Evolutionary conservation across 2,888 invertebrate genomes (phyloP).

Genomic region (Acronicta aceris): DNA sequence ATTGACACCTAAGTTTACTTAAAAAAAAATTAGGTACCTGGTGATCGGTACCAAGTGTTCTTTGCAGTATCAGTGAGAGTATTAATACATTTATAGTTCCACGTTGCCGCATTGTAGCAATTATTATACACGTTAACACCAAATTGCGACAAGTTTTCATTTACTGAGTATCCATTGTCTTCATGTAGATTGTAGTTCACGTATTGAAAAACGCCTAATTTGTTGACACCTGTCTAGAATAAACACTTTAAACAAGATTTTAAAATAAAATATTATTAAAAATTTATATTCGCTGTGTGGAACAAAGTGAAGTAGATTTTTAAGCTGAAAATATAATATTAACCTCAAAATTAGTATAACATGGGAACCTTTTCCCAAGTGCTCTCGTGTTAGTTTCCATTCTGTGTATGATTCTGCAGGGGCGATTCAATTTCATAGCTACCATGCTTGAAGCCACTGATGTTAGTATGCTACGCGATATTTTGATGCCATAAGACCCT

Average conservation of each 20-base stretch:
- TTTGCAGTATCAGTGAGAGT: slow-evolving; percentile 70
- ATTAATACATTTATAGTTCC: slow-evolving; percentile 66
- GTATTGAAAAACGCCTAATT: slow-evolving; percentile 84
- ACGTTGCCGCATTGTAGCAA: slow-evolving; percentile 64
- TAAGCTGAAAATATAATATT: neutral
- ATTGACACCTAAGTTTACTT: too few relatives aligned
- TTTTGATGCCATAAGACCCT: slow-evolving; percentile 93
- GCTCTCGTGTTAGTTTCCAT: slow-evolving; percentile 77
- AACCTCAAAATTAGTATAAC: slow-evolving; percentile 55
- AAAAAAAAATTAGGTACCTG: slow-evolving; percentile 58
- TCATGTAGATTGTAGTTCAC: slow-evolving; percentile 81
- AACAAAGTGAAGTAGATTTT: too few relatives aligned
- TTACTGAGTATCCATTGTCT: slow-evolving; percentile 81
- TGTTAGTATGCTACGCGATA: slow-evolving; percentile 87
- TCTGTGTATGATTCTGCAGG: slow-evolving; percentile 90
- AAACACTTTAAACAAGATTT: neutral
- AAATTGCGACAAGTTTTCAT: slow-evolving; percentile 58
- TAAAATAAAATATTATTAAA: too few relatives aligned
- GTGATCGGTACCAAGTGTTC: slow-evolving; percentile 71
- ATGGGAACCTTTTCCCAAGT: slow-evolving; percentile 81
- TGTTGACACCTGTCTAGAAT: slow-evolving; percentile 68
- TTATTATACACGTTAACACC: slow-evolving; percentile 55
- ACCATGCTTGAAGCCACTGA: slow-evolving; percentile 91
- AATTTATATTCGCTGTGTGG: too few relatives aligned
- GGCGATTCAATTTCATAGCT: slow-evolving; percentile 87